A percentile compares a stretch with the other conserved stretches of the same genome.
These are phyloP conservation scores for Echinometra lucunter DNA, from an alignment of 53 echinoderm and acorn worm species.

Conservation along the genomic window DNA sequence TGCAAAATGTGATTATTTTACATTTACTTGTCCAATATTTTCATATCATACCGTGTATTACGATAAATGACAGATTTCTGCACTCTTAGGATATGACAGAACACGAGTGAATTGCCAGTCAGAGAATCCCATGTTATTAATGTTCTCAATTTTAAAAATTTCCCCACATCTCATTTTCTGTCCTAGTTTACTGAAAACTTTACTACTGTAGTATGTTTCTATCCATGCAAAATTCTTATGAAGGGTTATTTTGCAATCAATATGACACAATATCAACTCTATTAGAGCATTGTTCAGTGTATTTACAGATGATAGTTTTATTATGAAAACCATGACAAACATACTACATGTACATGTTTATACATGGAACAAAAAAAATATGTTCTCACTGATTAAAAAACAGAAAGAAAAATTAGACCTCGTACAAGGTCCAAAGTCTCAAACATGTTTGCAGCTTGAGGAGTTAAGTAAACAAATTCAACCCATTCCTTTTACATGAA, in stretches of 20 bases:
- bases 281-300: background rate
- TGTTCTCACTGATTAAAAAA: slow-evolving; percentile 12
- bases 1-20: too few species aligned
- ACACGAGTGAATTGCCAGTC: background rate
- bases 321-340: slow-evolving; percentile 26
- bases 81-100: background rate
- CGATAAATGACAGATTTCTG: too few species aligned
- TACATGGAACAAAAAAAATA: background rate
- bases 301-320: slow-evolving; percentile 21
- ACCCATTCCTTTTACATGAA: background rate
- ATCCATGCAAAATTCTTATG: too few species aligned
- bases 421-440: background rate
- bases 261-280: background rate
- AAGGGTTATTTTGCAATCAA: background rate
- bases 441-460: background rate
- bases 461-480: background rate
- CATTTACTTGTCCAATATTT: too few species aligned
- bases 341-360: too few species aligned
- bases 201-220: background rate
- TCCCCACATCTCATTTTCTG: background rate
- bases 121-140: background rate
- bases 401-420: background rate
- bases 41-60: too few species aligned
- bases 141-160: background rate
- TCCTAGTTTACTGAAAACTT: background rate